Evolutionary conservation across 2,797 vertebrate genomes (phyloP).

Genomic region (Falco naumanni): DNA sequence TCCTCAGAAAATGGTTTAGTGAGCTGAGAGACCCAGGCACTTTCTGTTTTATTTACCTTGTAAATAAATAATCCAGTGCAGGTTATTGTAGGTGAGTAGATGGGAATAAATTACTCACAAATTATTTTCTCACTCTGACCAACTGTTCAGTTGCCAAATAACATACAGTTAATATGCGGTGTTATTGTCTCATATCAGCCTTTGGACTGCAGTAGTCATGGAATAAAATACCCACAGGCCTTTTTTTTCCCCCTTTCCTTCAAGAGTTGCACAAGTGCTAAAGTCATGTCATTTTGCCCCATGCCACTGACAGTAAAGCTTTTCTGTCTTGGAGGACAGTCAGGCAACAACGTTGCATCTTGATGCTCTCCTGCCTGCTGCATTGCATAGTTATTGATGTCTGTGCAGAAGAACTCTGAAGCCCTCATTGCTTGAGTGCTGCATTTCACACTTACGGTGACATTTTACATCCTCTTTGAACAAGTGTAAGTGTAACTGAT

Average conservation of each 20-base stretch:
- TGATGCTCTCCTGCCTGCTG: neutral
- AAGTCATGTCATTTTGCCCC: neutral
- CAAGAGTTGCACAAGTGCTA: neutral
- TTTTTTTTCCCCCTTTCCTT: neutral
- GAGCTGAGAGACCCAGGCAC: neutral
- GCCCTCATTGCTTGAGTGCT: neutral
- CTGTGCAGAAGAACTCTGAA: neutral
- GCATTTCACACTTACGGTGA: neutral
- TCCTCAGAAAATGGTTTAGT: neutral
- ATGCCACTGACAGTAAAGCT: neutral
- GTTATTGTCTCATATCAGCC: neutral
- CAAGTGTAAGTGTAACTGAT: neutral
- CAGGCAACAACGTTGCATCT: neutral
- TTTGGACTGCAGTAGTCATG: neutral
- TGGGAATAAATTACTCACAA: neutral
- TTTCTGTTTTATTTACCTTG: slow-evolving; percentile 1
- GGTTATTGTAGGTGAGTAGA: neutral
- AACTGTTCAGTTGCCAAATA: neutral
- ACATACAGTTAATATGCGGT: neutral
- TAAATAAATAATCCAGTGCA: neutral
- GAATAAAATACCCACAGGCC: neutral
- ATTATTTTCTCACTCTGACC: neutral
- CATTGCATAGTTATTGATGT: neutral
- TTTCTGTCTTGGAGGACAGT: neutral
- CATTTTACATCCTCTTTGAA: neutral